These are phyloP conservation scores for Burhinus oedicnemus DNA, from an alignment of 2,113 vertebrate species.

Conservation along the genomic window DNA sequence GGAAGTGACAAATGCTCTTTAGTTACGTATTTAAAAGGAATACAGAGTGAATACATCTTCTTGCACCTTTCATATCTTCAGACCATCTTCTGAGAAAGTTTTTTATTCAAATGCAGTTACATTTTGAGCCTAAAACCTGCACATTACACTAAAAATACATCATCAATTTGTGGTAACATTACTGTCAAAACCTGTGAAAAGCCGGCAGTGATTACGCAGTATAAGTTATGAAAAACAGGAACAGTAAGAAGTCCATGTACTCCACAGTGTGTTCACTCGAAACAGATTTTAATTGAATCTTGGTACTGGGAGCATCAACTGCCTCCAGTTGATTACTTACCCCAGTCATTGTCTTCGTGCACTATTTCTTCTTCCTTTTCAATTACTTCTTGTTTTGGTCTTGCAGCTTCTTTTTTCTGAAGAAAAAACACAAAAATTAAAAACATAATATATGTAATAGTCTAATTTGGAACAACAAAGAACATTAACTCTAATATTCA, in stretches of 20 bases:
- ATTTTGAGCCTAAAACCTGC: not conserved
- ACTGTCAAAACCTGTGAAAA: not conserved
- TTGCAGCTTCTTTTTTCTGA: constrained; percentile 82
- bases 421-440: not conserved
- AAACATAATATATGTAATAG: not conserved
- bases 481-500: not conserved
- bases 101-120: not conserved
- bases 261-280: not conserved
- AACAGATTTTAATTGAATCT: not conserved
- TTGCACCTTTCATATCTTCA: not conserved
- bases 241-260: not conserved
- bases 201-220: not conserved
- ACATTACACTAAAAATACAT: not conserved
- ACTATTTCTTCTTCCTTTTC: constrained; percentile 81
- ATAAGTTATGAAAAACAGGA: not conserved
- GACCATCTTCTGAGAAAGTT: not conserved
- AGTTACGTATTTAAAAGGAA: not conserved
- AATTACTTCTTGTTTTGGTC: constrained; percentile 79
- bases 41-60: not conserved
- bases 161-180: not conserved
- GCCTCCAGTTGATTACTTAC: constrained; percentile 62
- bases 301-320: not conserved
- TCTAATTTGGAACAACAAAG: not conserved
- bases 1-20: not conserved
- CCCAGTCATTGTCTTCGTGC: constrained; percentile 95